These are phyloP conservation scores for Phenganax marumi DNA, from an alignment of 92 coral and sea anemone genomes.

Conservation along the genomic window DNA sequence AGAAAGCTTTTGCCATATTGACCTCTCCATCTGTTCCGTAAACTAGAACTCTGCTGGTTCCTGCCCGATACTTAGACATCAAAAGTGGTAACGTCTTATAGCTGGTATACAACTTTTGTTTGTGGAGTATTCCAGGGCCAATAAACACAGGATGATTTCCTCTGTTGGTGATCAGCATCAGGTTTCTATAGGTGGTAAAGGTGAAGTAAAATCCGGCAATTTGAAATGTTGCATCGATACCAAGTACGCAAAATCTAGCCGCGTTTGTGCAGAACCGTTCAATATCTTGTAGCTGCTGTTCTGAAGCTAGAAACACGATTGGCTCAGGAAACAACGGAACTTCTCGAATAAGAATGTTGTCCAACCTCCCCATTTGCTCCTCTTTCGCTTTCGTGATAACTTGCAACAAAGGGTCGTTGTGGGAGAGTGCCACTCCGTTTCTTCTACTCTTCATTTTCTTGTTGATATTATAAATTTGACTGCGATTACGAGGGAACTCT, in stretches of 20 bases:
- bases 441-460: constrained; percentile 20
- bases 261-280: constrained; percentile 60
- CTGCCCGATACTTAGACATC: constrained; percentile 41
- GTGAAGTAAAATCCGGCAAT: constrained; percentile 40
- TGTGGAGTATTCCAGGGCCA: constrained; percentile 48
- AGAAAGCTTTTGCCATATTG: background rate
- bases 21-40: background rate
- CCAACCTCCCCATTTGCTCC: constrained; percentile 43
- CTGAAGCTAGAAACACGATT: constrained; percentile 50
- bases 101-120: constrained; percentile 32
- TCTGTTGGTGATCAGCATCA: constrained; percentile 37
- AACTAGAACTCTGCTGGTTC: constrained; percentile 44
- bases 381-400: constrained; percentile 47
- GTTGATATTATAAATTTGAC: constrained; percentile 44
- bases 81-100: background rate
- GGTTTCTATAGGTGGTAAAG: constrained; percentile 46
- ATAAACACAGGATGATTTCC: constrained; percentile 49
- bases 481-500: constrained; percentile 53
- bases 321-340: constrained; percentile 57
- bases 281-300: constrained; percentile 48
- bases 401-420: constrained; percentile 44
- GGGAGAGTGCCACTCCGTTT: constrained; percentile 4
- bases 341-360: constrained; percentile 55
- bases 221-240: no score
- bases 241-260: constrained; percentile 47